Percentiles rank a stretch among this genome's conserved stretches.
Conservation (phyloP, 2,797 vertebrate genomes). For the Sebastes cheni region DNA sequence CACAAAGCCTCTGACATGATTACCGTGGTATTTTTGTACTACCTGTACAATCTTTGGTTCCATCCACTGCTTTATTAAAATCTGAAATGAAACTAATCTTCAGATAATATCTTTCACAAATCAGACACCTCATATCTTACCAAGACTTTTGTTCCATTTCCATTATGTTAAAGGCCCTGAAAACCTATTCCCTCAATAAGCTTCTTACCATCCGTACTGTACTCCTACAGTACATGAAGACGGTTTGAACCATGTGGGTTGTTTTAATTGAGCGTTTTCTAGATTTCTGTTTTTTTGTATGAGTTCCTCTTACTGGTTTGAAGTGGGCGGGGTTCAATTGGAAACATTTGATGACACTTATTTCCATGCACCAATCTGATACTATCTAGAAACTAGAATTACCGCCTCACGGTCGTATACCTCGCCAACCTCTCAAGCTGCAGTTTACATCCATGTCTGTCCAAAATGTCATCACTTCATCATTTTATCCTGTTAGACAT, state of each 20-base stretch:
- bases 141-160: constrained; percentile 10
- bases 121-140: constrained; percentile 1
- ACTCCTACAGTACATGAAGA: not conserved
- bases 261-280: not conserved
- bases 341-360: not conserved
- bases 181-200: not conserved
- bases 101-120: constrained; percentile 26
- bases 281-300: not conserved
- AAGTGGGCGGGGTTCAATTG: not conserved
- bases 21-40: constrained; percentile 33
- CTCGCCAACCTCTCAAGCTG: not conserved
- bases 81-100: constrained; percentile 21
- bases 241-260: not conserved
- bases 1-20: constrained; percentile 23
- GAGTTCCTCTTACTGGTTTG: not conserved
- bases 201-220: not conserved
- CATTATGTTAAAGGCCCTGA: not conserved
- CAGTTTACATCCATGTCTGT: not conserved
- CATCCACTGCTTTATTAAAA: constrained; percentile 19
- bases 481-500: not conserved
- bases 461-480: not conserved
- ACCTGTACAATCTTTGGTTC: constrained; percentile 6
- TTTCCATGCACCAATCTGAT: not conserved
- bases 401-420: not conserved
- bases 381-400: not conserved